phyloP scores from a whole-genome alignment of 2,797 vertebrate species.

The Mus caroli region DNA sequence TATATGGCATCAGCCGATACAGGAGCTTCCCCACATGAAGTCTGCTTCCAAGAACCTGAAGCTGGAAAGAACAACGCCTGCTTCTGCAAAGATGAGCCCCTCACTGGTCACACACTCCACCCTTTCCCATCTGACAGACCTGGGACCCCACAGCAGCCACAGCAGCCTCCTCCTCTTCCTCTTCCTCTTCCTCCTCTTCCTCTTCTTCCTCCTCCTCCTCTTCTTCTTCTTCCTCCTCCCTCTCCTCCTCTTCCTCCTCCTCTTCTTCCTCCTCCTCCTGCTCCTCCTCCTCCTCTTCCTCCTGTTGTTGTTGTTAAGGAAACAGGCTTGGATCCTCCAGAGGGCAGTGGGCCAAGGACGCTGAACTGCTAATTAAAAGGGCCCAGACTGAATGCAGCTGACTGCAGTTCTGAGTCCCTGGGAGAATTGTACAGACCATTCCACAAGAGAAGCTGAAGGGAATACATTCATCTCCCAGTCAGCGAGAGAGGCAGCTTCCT shows the following conservation, averaged over 20 bases:
- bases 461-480: not conserved
- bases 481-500: not conserved
- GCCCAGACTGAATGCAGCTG: not conserved
- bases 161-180: not conserved
- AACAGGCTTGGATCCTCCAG: not conserved
- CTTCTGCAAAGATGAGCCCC: not conserved
- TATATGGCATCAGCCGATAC: not conserved
- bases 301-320: not conserved
- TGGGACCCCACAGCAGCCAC: not conserved
- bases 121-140: not conserved
- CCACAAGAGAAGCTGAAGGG: not conserved
- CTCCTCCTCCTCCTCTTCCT: not conserved
- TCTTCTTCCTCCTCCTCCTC: not conserved
- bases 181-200: too few relatives aligned
- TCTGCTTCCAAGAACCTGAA: not conserved
- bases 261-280: too few relatives aligned
- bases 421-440: not conserved
- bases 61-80: not conserved
- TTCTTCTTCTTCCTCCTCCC: too few relatives aligned
- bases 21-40: fast-evolving
- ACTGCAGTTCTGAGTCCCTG: not conserved
- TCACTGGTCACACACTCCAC: fast-evolving
- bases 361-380: too few relatives aligned
- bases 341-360: not conserved
- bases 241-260: not conserved